Evolutionary conservation across 2,797 vertebrate species (phyloP), one percentile per base, ranked within the genome.

Genomic region (Acanthis flammea): DNA sequence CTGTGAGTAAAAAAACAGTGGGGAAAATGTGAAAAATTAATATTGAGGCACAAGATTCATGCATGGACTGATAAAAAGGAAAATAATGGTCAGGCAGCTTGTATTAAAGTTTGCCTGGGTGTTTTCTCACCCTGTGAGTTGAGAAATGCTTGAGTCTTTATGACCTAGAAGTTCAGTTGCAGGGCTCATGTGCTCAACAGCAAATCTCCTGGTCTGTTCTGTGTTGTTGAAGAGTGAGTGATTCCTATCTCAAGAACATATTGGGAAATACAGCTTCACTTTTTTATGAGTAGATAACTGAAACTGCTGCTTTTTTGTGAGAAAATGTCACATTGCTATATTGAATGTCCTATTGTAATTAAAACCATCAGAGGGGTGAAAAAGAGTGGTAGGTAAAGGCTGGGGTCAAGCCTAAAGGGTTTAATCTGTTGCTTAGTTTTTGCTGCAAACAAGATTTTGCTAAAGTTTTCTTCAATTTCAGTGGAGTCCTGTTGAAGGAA

Each of bases 211-310:
- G 22, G 22, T 31, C 28, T 81, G 21, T 13, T 72, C n/a, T 30
- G 7, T 39, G 30, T 2, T 86, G 53, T 41, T 78, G 50, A 81
- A 54, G 1, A 90, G 19, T 11, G 27, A 76, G 44, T 35, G 55
- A 84, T 51, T 88, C 21, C 39, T 88, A 19, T 47, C 73, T 86
- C 35, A 51, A 72, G 84, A 94, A 84, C 28, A 51, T 45, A 58
- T 41, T 58, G 67, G 13, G 71, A 93, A 95, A 85, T 19, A 67
- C 19, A 84, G 31, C 94, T 90, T 92, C 74, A 86, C 86, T 79
- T 92, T 90, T 88, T 82, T 35, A 73, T 50, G 65, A 35, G 37
- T 19, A 76, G 44, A 37, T 79, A 89, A 66, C 25, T 62, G 13
- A 70, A 88, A 19, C 8, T 65, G 30, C 27, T 60, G 30, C 4